A percentile compares a stretch with the other conserved stretches of the same genome.
phyloP scores from a whole-genome alignment of 2,797 vertebrate species.

The Rhodeus uyekii region DNA sequence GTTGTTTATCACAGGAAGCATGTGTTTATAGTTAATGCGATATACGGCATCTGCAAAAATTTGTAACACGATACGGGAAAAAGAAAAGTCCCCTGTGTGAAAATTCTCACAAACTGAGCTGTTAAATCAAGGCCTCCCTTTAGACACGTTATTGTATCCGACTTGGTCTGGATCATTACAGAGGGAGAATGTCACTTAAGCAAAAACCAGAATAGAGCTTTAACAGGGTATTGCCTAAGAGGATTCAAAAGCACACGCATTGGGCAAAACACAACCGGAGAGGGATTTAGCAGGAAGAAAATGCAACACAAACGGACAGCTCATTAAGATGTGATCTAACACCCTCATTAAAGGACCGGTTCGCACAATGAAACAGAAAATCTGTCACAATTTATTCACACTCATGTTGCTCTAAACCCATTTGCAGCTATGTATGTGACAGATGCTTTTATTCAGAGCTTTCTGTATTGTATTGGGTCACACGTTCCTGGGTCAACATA shows the following conservation, averaged over 20 bases:
- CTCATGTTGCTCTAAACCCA: not conserved
- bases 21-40: constrained; percentile 12
- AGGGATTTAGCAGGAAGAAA: constrained; percentile 42
- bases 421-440: not conserved
- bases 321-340: constrained; percentile 28
- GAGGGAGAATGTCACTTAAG: not conserved
- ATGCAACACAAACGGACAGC: not conserved
- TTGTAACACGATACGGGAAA: not conserved
- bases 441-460: not conserved
- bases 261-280: constrained; percentile 5
- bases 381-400: not conserved
- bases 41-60: not conserved
- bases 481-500: too few relatives aligned
- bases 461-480: not conserved
- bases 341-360: not conserved
- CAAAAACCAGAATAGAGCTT: not conserved
- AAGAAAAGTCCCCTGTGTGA: not conserved
- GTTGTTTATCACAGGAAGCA: not conserved
- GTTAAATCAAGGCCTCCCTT: not conserved
- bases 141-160: constrained; percentile 1
- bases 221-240: constrained; percentile 9
- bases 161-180: not conserved
- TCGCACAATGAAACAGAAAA: not conserved
- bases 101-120: not conserved
- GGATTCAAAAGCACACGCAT: constrained; percentile 9